phyloP scores from a whole-genome alignment of 2,888 invertebrate species.

The Drosophila quinaria region DNA sequence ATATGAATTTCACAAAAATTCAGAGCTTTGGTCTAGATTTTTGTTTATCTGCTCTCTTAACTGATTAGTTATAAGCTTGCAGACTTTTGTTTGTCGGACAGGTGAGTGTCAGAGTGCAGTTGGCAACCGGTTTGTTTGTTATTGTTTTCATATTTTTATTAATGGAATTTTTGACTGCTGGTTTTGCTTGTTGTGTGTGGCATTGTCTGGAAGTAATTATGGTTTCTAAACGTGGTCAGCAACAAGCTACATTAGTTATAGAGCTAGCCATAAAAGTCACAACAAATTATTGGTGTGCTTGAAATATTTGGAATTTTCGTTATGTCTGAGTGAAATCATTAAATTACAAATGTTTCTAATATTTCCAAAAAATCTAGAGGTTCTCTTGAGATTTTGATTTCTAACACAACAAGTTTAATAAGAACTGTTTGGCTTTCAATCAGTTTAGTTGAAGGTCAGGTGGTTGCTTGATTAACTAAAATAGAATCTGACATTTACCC shows the following conservation, averaged over 20 bases:
- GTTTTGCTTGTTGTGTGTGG: conserved; percentile 14
- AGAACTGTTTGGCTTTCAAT: conserved; percentile 12
- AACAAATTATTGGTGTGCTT: background rate
- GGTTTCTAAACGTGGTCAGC: conserved; percentile 43
- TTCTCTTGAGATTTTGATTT: background rate
- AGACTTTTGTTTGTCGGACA: background rate
- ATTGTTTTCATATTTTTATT: conserved; percentile 24
- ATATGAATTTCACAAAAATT: conserved; percentile 5
- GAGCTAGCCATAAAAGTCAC: conserved; percentile 1
- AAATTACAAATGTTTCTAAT: background rate
- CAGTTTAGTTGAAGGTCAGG: conserved; percentile 39
- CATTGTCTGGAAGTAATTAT: conserved; percentile 40
- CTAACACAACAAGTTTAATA: conserved; percentile 18
- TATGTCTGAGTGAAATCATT: background rate
- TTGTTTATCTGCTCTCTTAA: conserved; percentile 15
- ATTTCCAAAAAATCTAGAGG: background rate
- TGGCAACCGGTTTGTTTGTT: conserved; percentile 56
- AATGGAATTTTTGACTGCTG: conserved; percentile 19
- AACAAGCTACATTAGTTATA: too few relatives aligned
- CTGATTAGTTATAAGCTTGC: conserved; percentile 17
- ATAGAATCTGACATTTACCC: conserved; percentile 15
- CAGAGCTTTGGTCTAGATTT: background rate
- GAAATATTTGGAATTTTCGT: background rate
- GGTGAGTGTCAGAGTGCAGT: conserved; percentile 26
- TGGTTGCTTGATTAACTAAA: conserved; percentile 24